Base-by-base conservation (phyloP, 2,888 invertebrate genomes). In the Melieria omissa region DNA sequence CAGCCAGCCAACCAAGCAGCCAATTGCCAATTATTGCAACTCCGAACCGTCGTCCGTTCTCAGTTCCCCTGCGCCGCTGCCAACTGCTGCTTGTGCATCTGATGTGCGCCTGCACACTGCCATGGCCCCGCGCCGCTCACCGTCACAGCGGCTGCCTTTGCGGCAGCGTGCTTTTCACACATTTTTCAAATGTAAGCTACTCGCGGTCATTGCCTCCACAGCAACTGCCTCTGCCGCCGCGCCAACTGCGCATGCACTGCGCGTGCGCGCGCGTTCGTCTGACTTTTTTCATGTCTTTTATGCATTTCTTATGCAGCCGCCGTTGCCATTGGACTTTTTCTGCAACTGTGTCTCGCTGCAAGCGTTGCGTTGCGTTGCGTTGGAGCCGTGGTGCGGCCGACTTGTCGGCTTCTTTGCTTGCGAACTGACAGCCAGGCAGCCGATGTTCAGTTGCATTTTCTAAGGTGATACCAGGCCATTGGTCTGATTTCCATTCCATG, bases 141-240 rank as follows among this genome's bases (percentile, higher is more conserved):
- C 14, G 52, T 8, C 14, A n/a, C 52, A 49, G 12, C 49, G 12
- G 49, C 12, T 52, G 12, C 14, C 14, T 67, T 64, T 57, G 16
- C 47, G 10, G 58, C 71, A 65, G 65, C 73, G 80, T 42, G 57
- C 29, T 76, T 81, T 82, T 83, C 83, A 80, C 82, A 82, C 82
- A 83, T 82, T 82, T 84, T 84, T 83, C 82, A 83, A 86, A 86
- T 86, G 86, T 86, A 86, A 86, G 86, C 82, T 86, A 86, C 86
- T 86, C 78, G 82, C 86, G 86, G 86, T 86, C 86, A 83, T 86
- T 86, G 86, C 80, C 85, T 60, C 57, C n/a, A 60, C 58, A 44
- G 54, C 65, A 12, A 67, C 71, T 71, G 69, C 73, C 45, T 44
- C 71, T 73, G 60, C 72, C 66, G 29, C 64, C 9, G 44, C 10